These are phyloP conservation scores for Drosophila eohydei DNA, from an alignment of 2,888 invertebrate genomes.

Conservation along the genomic window DNA sequence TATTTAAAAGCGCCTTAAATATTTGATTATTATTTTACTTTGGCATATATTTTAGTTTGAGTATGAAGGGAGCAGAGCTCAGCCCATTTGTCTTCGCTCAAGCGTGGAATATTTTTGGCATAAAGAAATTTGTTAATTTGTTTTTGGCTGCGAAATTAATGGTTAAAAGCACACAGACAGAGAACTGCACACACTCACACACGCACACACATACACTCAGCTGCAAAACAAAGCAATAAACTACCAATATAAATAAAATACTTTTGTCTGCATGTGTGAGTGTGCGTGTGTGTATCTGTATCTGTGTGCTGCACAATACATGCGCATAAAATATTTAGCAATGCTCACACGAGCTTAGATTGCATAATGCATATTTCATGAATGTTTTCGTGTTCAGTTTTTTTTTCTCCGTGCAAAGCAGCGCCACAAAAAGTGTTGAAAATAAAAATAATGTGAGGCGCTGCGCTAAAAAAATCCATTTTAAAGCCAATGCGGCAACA, in stretches of 20 bases:
- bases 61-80: conserved; percentile 27
- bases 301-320: conserved; percentile 66
- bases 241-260: conserved; percentile 63
- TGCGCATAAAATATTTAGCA: conserved; percentile 83
- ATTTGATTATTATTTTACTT: conserved; percentile 47
- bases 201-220: conserved; percentile 11
- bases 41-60: conserved; percentile 17
- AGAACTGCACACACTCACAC: background rate
- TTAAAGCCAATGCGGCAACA: conserved; percentile 78
- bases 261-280: conserved; percentile 14
- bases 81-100: conserved; percentile 79
- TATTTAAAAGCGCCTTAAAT: conserved; percentile 72
- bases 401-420: conserved; percentile 11
- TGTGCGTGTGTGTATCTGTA: conserved; percentile 30
- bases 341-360: conserved; percentile 85
- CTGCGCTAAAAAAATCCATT: conserved; percentile 51
- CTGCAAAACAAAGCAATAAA: conserved; percentile 64
- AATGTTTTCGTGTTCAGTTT: conserved; percentile 63
- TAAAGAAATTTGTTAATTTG: conserved; percentile 74
- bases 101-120: conserved; percentile 77
- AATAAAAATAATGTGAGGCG: conserved; percentile 64
- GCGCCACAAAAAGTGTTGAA: conserved; percentile 69
- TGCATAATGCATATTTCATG: conserved; percentile 85
- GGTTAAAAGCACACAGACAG: conserved; percentile 43
- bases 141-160: conserved; percentile 66